Evolutionary conservation across 2,797 vertebrate genomes (phyloP), one percentile per base, ranked within the genome.

Genomic region (Phataginus tetradactyla): DNA sequence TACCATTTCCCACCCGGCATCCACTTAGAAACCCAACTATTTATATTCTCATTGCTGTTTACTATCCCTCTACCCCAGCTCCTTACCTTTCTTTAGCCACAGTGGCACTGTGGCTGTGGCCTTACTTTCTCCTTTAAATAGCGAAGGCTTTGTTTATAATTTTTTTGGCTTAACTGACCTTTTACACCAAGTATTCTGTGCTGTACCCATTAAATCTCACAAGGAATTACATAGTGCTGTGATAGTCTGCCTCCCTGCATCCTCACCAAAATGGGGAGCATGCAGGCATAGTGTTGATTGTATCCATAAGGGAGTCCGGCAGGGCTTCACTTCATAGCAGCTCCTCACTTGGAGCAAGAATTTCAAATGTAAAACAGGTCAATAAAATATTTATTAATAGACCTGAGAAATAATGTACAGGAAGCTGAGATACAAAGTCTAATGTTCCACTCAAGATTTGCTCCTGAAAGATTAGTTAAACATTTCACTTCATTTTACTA

Each of bases 101-200:
- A 42, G 0, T 75, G 61, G 11, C 39, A 25, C 7, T 63, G 18
- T 57, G 42, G 25, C 84, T 20, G 17, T 34, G 23, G 23, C 49
- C 45, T 89, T 86, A 37, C 4, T 61, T 81, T 93, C 37, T 91
- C 27, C 10, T 91, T 78, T 66, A 78, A 83, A 94, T 27, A 94
- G 13, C 72, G 37, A 86, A 55, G 2, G 3, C 17, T 45, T 88
- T 57, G 4, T 93, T 90, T 55, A 75, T 45, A 75, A 37, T 71
- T 63, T 83, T 68, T 29, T 74, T 18, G 7, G 27, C 32, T 51
- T 14, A 66, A 0, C 39, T 64, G 6, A 80, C 51, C 13, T 12
- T 55, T 91, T 61, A 66, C 42, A 32, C 8, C 20, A 27, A 42
- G 64, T 59, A 37, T 18, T 12, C 25, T 81, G 27, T 64, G 27